Evolutionary conservation across 2,113 vertebrate species (phyloP).

Genomic region (Hoplias malabaricus): DNA sequence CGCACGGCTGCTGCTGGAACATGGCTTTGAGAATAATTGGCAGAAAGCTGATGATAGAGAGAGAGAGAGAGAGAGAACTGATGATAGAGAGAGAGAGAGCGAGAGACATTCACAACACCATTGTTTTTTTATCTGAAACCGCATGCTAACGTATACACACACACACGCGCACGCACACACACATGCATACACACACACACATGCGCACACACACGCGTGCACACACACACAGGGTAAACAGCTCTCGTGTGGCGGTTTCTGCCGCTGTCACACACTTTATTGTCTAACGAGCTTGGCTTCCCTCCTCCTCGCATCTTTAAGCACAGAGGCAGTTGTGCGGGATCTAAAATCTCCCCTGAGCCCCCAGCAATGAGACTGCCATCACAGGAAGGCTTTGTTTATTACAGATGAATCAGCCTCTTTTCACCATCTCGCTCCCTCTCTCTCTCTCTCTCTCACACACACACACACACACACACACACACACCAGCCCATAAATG

Average conservation of each 20-base stretch:
- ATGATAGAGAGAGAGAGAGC: too few species aligned
- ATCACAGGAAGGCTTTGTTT: conserved; percentile 27
- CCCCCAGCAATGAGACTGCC: conserved; percentile 20
- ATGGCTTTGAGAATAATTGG: conserved; percentile 49
- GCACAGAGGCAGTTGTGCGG: conserved; percentile 19
- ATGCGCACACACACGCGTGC: not conserved
- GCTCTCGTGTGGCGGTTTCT: not conserved
- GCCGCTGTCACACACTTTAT: conserved; percentile 39
- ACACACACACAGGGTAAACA: not conserved
- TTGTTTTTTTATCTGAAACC: not conserved
- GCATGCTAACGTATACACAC: not conserved
- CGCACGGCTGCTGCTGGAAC: conserved; percentile 30
- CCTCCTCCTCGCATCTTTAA: conserved; percentile 10
- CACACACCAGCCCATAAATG: conserved; percentile 16
- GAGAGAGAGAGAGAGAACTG: not conserved
- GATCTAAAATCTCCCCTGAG: conserved; percentile 36
- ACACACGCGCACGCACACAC: not conserved
- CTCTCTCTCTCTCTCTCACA: not conserved
- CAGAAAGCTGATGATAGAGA: conserved; percentile 32
- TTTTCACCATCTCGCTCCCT: conserved; percentile 6
- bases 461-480: conserved; percentile 6
- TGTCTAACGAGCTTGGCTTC: conserved; percentile 31
- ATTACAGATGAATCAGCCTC: conserved; percentile 22
- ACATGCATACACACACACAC: not conserved
- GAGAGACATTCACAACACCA: not conserved